Percentiles rank a stretch among this genome's conserved stretches.
Conservation (phyloP, 1,140 invertebrate genomes). For the Neodiprion fabricii region DNA sequence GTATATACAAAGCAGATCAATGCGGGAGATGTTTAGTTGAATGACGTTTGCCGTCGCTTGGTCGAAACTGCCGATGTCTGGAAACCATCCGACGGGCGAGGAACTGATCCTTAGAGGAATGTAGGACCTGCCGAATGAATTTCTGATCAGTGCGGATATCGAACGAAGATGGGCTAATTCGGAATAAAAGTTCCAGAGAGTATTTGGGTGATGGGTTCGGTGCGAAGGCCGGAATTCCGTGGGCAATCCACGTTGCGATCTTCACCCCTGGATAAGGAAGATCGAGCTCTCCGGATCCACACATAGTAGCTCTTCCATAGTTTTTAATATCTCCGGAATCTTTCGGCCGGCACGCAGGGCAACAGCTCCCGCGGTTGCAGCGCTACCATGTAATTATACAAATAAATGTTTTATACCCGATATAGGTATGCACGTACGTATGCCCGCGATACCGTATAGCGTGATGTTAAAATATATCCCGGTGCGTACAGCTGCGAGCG, state of each 20-base stretch:
- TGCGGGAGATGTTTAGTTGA: too few relatives aligned
- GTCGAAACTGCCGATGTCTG: neutral
- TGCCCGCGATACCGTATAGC: neutral
- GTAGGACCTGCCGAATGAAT: too few relatives aligned
- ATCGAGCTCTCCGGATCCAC: neutral
- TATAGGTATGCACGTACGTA: neutral
- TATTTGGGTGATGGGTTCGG: too few relatives aligned
- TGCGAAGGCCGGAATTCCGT: too few relatives aligned
- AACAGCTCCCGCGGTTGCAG: neutral
- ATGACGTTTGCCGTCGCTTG: neutral
- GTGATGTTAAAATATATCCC: neutral
- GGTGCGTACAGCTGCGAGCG: neutral
- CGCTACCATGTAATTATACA: constrained; percentile 4
- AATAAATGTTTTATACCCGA: constrained; percentile 3
- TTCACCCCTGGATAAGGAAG: neutral
- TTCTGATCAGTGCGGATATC: neutral
- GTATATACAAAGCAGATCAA: too few relatives aligned
- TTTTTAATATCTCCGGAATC: neutral
- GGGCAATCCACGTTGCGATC: too few relatives aligned
- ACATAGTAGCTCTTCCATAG: neutral
- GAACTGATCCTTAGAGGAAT: neutral
- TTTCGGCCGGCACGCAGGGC: neutral
- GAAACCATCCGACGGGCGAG: neutral
- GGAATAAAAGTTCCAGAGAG: neutral
- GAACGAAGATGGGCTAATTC: neutral